Evolutionary conservation across 2,113 vertebrate genomes (phyloP).

Genomic region (Puntigrus tetrazona): DNA sequence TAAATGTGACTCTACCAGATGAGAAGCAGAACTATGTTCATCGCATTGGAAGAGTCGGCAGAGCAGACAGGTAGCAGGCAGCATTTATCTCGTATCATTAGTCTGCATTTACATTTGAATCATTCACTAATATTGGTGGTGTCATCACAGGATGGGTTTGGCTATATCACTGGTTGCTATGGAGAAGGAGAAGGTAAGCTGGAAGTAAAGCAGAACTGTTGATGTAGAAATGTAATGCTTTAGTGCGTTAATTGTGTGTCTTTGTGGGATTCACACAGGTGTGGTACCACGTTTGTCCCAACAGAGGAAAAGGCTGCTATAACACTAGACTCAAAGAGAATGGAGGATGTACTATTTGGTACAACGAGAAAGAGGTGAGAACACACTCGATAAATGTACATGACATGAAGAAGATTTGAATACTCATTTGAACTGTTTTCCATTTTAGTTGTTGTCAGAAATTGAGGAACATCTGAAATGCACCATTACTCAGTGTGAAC

Average conservation of each 20-base stretch:
- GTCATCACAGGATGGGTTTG: slow-evolving; percentile 88
- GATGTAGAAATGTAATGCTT: neutral
- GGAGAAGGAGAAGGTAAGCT: slow-evolving; percentile 94
- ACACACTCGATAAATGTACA: neutral
- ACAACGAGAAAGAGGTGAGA: slow-evolving; percentile 92
- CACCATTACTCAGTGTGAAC: slow-evolving; percentile 94
- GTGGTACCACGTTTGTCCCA: slow-evolving; percentile 95
- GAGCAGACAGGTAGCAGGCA: slow-evolving; percentile 87
- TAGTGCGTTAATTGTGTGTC: slow-evolving; percentile 10
- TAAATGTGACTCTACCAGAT: slow-evolving; percentile 96
- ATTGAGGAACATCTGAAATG: slow-evolving; percentile 97
- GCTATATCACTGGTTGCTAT: slow-evolving; percentile 95
- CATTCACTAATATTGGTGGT: neutral
- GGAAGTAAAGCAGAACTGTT: neutral
- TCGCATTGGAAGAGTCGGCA: slow-evolving; percentile 93
- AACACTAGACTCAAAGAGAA: slow-evolving; percentile 95
- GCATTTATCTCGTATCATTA: neutral
- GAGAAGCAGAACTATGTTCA: slow-evolving; percentile 99
- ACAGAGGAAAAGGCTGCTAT: slow-evolving; percentile 89
- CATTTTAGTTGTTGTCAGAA: slow-evolving; percentile 85
- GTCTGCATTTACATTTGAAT: neutral
- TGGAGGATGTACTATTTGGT: slow-evolving; percentile 98
- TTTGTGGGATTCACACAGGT: slow-evolving; percentile 75
- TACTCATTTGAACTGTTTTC: neutral
- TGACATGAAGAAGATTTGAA: neutral